Base-by-base conservation (phyloP, 2,888 invertebrate genomes). In the Cephus rjabovi region DNA sequence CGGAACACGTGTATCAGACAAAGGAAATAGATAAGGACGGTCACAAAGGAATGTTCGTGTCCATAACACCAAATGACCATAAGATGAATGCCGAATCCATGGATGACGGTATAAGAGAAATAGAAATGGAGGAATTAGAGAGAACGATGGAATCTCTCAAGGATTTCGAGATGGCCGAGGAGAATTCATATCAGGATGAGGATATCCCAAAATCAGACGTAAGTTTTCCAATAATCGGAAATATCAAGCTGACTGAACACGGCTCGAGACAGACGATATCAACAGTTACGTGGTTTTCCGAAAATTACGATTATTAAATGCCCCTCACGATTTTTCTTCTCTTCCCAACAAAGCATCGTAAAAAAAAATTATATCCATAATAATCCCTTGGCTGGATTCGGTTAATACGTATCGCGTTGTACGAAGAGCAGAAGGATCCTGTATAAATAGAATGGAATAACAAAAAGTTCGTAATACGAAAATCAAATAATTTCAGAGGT, bases 291-390 rank as follows among this genome's bases (percentile, higher is more conserved):
- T 88, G 87, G 87, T 80, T 86, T 73, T 83, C 86, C 34, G 83
- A 87, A 80, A 88, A 87, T 80, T 86, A 87, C 74, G 84, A 86
- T 83, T 85, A 85, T 70, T 87, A 78, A 86, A 34, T 76, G 33
- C 4, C 30, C 40, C 15, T 40, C 15, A 15, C 2, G 40, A 40
- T 40, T 40, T 40, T 40, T 40, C 40, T 40, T 40, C 40, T 40
- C 40, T 40, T 40, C 40, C 40, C 40, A 40, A 40, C 40, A 1
- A 40, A 40, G 40, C 40, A 40, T 15, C 40, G 4, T 40, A 40
- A 40, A 15, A 40, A 15, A 15, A 6, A 40, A 15, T 40, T 40
- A 4, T 15, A 40, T 40, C 40, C 15, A 40, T 40, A 40, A 40
- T 15, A 6, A 15, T 40, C 40, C 40, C 6, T 15, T 15, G 15